phyloP scores from a whole-genome alignment of 1,140 invertebrate species.

The Cotesia vestalis region DNA sequence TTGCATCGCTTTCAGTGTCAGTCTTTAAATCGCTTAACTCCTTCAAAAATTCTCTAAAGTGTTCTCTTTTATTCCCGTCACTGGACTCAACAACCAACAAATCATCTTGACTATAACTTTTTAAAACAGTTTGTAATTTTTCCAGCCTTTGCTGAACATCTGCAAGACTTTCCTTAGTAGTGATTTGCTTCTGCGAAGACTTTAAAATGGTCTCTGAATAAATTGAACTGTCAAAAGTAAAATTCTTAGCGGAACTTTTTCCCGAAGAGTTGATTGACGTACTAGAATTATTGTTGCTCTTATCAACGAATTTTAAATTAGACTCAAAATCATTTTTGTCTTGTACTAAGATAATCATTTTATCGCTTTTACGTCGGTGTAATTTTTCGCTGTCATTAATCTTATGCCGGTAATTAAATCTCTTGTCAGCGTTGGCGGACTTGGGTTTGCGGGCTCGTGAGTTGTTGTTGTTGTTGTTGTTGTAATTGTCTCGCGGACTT shows the following conservation, averaged over 20 bases:
- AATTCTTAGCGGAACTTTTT: no score
- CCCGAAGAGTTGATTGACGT: no score
- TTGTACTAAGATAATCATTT: neutral
- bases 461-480: neutral
- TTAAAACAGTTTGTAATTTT: conserved; percentile 46
- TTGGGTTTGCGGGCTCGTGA: neutral
- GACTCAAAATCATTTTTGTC: neutral
- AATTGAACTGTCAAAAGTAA: no score
- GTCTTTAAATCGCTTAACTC: conserved; percentile 6
- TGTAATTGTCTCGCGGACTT: no score
- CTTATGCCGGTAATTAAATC: neutral
- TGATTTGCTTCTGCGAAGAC: neutral
- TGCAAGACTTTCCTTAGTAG: conserved; percentile 40
- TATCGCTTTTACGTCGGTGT: neutral
- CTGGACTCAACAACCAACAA: neutral
- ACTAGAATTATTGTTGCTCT: no score
- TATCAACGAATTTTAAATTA: no score
- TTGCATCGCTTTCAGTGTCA: conserved; percentile 16
- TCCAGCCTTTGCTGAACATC: conserved; percentile 46
- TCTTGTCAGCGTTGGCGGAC: neutral
- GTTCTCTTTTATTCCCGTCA: neutral
- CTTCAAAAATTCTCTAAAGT: conserved; percentile 6
- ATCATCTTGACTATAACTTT: conserved; percentile 37
- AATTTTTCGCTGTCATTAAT: neutral
- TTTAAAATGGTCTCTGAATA: no score